Conservation (phyloP, 1,140 invertebrate genomes). For the Holotrichia oblita region DNA sequence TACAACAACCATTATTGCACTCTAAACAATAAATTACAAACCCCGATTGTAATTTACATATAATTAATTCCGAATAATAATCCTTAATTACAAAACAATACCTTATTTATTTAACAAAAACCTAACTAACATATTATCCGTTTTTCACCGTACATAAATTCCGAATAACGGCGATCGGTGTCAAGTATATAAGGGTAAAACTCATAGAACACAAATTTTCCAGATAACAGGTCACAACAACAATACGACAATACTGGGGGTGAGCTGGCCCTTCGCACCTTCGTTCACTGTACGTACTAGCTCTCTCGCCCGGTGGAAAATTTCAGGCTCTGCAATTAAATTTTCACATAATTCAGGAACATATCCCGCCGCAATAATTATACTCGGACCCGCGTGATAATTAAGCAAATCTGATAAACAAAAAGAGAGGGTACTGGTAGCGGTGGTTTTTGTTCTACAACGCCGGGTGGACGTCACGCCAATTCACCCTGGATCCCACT, state of each 20-base stretch:
- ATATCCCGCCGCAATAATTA: slow-evolving; percentile 11
- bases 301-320: neutral
- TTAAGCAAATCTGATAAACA: slow-evolving; percentile 13
- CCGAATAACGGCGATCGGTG: neutral
- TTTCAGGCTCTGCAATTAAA: neutral
- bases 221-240: slow-evolving; percentile 12
- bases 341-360: neutral
- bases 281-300: no score
- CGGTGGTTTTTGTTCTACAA: neutral
- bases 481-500: neutral
- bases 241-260: neutral
- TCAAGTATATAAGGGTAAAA: neutral
- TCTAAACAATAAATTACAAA: no score
- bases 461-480: neutral
- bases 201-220: neutral
- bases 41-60: neutral
- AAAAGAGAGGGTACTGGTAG: neutral
- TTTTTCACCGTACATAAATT: neutral
- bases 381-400: neutral
- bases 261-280: neutral
- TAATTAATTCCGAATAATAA: neutral
- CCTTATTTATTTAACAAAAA: neutral
- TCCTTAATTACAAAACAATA: neutral
- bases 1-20: no score
- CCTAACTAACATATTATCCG: neutral